Evolutionary conservation across 2,113 vertebrate genomes (phyloP), one percentile per base, ranked within the genome.

Genomic region (Scomber scombrus): DNA sequence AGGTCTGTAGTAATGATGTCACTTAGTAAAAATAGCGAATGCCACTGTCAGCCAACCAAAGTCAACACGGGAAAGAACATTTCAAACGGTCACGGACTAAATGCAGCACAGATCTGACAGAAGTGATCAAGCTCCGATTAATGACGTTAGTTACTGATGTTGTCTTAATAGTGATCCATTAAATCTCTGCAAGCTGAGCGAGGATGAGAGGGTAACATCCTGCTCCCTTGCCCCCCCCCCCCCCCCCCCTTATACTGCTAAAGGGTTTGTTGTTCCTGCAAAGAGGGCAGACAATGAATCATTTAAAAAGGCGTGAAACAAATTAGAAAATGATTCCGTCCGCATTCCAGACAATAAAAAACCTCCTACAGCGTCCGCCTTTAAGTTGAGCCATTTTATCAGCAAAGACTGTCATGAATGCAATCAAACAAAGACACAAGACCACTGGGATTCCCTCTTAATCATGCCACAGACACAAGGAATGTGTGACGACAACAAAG

Each of bases 301-400:
- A 67, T 70, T 55, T 70, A 47, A 70, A 68, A 68, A 14, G n/a
- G 64, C 23, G 46, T 5, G 29, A 45, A 57, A 81, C 73, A 56
- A 84, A 78, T 80, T 76, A 51, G 13, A 76, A 70, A 84, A 82
- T 63, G 11, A 77, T 68, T 62, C 57, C 12, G 16, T 82, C 77
- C 80, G 66, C 50, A 72, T 69, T 82, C 63, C 71, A 57, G 7
- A 26, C 4, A 78, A 56, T 2, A 45, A 52, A 21, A 50, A 13
- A 34, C 47, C 58, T 63, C 52, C 18, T n/a, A 56, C 4, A 11
- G 15, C 0, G 29, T 84, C 18, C 0, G 71, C 14, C 34, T 43
- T 34, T 45, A 65, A 64, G 6, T 52, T 29, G 4, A 70, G 50
- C 10, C 74, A 51, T 73, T 64, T 60, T 18, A 77, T 86, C 70